A percentile compares a stretch with the other conserved stretches of the same genome.
phyloP scores from a whole-genome alignment of 2,113 vertebrate species.

The Brachionichthys hirsutus region DNA sequence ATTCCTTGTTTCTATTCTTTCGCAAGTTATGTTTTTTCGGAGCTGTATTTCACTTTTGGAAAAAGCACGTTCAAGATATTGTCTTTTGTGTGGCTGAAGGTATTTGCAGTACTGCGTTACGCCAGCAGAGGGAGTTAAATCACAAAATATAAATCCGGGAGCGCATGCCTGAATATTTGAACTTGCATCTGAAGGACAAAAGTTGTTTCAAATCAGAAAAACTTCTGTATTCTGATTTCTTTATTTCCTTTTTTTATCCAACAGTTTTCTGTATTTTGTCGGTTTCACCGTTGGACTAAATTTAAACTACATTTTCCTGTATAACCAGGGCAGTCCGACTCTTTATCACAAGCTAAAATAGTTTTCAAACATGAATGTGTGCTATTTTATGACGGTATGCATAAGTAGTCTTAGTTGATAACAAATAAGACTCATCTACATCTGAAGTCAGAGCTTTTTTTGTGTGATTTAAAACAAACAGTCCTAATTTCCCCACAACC shows the following conservation, averaged over 20 bases:
- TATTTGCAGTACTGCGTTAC: constrained; percentile 20
- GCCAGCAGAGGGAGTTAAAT: constrained; percentile 50
- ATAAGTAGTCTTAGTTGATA: neutral
- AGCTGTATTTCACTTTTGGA: too few relatives aligned
- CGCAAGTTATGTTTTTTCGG: too few relatives aligned
- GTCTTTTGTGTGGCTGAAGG: too few relatives aligned
- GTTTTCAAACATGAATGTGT: too few relatives aligned
- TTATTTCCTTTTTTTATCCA: neutral
- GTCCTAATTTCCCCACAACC: constrained; percentile 36
- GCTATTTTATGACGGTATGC: too few relatives aligned
- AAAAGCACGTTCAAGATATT: too few relatives aligned
- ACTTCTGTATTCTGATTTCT: neutral
- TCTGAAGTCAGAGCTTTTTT: constrained; percentile 30
- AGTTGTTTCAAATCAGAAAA: neutral
- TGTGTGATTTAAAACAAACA: constrained; percentile 40
- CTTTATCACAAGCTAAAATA: too few relatives aligned
- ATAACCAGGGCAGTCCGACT: too few relatives aligned
- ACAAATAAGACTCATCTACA: constrained; percentile 3
- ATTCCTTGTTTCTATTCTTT: too few relatives aligned
- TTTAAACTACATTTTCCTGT: too few relatives aligned
- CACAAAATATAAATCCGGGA: neutral
- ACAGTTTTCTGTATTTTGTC: too few relatives aligned
- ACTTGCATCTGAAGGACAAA: neutral
- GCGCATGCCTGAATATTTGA: neutral
- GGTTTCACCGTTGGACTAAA: too few relatives aligned